Conservation (phyloP, 2,888 invertebrate species). For the Zeuzera pyrina region DNA sequence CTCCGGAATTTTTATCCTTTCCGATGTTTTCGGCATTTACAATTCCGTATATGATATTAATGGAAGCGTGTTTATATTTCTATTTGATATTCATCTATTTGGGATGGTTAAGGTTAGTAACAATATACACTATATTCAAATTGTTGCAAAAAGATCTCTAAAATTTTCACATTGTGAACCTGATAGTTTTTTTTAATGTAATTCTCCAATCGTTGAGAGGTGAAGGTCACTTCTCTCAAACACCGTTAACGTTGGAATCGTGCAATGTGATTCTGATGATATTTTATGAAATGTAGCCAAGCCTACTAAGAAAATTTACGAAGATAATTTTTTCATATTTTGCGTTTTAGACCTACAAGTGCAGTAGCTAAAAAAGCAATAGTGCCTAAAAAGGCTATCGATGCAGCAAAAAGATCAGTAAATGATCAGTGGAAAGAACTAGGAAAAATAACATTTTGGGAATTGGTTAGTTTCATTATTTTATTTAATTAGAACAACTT, state of each 20-base stretch:
- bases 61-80: slow-evolving; percentile 31
- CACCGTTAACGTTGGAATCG: no score
- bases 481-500: no score
- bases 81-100: slow-evolving; percentile 32
- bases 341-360: slow-evolving; percentile 67
- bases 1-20: slow-evolving; percentile 61
- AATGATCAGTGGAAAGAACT: slow-evolving; percentile 28
- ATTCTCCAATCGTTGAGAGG: no score
- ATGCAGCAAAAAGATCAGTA: slow-evolving; percentile 33
- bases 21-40: slow-evolving; percentile 43
- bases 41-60: slow-evolving; percentile 40
- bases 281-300: no score
- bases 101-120: slow-evolving; percentile 41
- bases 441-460: slow-evolving; percentile 43
- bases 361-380: slow-evolving; percentile 66
- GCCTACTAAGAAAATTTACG: no score
- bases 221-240: no score
- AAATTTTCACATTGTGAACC: no score
- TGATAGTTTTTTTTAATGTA: no score
- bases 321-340: no score
- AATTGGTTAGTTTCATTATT: slow-evolving; percentile 46
- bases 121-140: neutral
- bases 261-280: no score
- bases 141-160: neutral
- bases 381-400: slow-evolving; percentile 46